Evolutionary conservation across 2,113 vertebrate genomes (phyloP), one percentile per base, ranked within the genome.

Genomic region (Bubo scandiacus): DNA sequence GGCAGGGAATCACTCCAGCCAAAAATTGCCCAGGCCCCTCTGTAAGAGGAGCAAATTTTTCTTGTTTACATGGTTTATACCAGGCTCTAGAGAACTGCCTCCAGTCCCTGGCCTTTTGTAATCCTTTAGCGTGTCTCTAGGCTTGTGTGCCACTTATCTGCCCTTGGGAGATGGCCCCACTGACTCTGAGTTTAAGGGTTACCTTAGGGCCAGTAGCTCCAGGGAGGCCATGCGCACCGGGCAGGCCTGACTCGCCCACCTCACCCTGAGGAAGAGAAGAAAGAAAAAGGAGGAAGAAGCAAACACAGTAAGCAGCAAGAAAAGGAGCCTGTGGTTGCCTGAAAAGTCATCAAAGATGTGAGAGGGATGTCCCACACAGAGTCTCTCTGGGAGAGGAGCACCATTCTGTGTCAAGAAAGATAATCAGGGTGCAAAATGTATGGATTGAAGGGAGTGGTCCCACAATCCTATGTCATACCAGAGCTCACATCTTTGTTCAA

Each of bases 181-280:
- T 30, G 65, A 34, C 49, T 81, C 15, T 17, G 7, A 36, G 34
- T 34, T 83, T 3, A 57, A 73, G 61, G 38, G 38, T 96, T 98
- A 99, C 99, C 99, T 98, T 98, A 82, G 95, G 97, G 86, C 99
- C 99, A 94, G 97, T 92, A 86, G 97, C 96, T 97, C 98, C 99
- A 73, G 96, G 86, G 68, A 98, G 95, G 57, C 99, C 99, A 55
- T 3, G 92, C 2, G 89, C 82, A 81, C 98, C 98, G 0, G 97
- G 97, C 77, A 96, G 84, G 85, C 98, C 98, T 23, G 94, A 82
- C 61, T 98, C 98, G 1, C 99, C 99, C 82, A 49, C 97, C 94
- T 99, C 99, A 79, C 99, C 99, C 99, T 99, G 96, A 84, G 42
- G 52, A 88, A 81, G 91, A 97, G 65, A 97, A 78, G 95, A 88